Evolutionary conservation across 2,888 invertebrate species (phyloP), one percentile per base, ranked within the genome.

Genomic region (Pantelozetes paolii): DNA sequence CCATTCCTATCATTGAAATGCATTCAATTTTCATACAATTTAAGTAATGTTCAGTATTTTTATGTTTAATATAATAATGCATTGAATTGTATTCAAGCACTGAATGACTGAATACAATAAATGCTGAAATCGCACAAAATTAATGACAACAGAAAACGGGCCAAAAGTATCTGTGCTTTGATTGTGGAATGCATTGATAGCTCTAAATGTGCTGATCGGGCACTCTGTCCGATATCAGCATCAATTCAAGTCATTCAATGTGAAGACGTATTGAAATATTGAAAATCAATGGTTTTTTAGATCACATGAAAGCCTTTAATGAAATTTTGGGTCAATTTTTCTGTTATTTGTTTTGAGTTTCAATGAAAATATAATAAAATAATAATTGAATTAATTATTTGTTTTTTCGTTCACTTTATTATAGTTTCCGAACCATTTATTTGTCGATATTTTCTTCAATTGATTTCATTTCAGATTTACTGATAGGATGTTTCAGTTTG

Each of bases 101-200:
- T n/a, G 9, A 48, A 48, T 54, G 11, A 57, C 6, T 57, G 67
- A 45, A 69, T 11, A 45, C 45, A 69, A 45, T 69, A 69, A 69
- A 69, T 36, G 69, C 69, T 69, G 42, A 69, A 69, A 69, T 26
- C 36, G 69, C 69, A 45, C 69, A 69, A 69, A 45, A 69, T 69
- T 69, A 69, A 69, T 69, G 69, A 45, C 26, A 69, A 69, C 26
- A 69, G n/a, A 45, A 69, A 45, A 20, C 32, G 36, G 26, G 23
- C 8, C 45, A 69, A 40, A 42, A 64, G 28, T 40, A 64, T 36
- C 62, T 18, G 23, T 64, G 26, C 20, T 69, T 20, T 26, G 20
- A 11, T 62, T 45, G 45, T 20, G 28, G 69, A 69, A 69, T 64
- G 62, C 36, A 36, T 64, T 36, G 20, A 64, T 36, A 9, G 36